A percentile compares a stretch with the other conserved stretches of the same genome.
These are phyloP conservation scores for Catostylus mosaicus DNA, from an alignment of 30 jellyfish, hydroid and myxozoan species.

Conservation along the genomic window DNA sequence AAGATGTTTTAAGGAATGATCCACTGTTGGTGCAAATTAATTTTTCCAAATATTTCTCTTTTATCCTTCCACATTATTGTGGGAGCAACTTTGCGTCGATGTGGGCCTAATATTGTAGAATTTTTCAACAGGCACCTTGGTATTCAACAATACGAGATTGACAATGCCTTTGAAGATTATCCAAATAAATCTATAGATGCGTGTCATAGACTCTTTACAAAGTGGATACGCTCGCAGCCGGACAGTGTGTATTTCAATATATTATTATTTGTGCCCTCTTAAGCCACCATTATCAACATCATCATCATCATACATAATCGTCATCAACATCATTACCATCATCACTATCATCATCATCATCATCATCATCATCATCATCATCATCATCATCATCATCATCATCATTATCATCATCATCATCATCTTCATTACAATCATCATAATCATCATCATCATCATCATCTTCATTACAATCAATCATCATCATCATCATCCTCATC, in stretches of 20 bases:
- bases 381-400: neutral
- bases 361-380: neutral
- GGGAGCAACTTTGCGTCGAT: too few relatives aligned
- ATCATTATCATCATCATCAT: neutral
- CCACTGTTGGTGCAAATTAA: too few relatives aligned
- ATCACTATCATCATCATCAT: neutral
- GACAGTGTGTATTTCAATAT: neutral
- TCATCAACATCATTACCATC: neutral
- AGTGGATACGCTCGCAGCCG: neutral
- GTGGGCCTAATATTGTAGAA: too few relatives aligned
- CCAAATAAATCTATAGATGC: neutral
- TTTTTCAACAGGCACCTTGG: neutral
- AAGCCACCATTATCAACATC: neutral
- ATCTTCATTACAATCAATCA: neutral
- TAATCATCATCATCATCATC: neutral
- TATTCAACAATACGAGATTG: neutral
- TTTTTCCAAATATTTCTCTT: too few relatives aligned
- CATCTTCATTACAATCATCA: neutral
- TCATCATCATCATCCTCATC: neutral
- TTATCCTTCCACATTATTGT: too few relatives aligned
- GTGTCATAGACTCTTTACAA: neutral
- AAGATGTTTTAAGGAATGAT: too few relatives aligned
- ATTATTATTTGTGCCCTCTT: neutral
- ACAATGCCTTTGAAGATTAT: neutral
- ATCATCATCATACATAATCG: neutral